phyloP scores from a whole-genome alignment of 1,140 invertebrate species.

The Musca vetustissima region DNA sequence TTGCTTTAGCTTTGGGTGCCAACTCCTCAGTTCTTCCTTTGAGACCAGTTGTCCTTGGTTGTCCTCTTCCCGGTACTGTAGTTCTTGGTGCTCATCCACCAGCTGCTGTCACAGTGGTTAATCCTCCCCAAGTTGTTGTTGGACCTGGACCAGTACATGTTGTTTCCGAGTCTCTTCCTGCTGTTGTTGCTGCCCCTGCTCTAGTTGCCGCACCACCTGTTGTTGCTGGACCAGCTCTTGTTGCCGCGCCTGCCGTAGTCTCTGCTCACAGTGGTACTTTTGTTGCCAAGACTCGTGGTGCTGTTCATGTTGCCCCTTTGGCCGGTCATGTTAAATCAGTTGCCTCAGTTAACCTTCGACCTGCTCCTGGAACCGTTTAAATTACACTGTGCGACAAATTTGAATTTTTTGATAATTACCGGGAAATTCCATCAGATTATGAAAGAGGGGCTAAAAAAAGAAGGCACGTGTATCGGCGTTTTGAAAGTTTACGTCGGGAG shows the following conservation, averaged over 20 bases:
- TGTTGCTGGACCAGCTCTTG: no score
- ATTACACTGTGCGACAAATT: no score
- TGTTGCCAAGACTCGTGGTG: no score
- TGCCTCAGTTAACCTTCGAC: constrained; percentile 51
- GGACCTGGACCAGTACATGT: no score
- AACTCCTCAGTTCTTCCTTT: not conserved
- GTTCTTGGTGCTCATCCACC: constrained; percentile 27
- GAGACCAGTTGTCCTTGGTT: not conserved
- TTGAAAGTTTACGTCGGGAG: no score
- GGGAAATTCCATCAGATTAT: no score
- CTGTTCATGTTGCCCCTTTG: no score
- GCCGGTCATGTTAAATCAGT: constrained; percentile 58
- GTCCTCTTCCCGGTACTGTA: not conserved
- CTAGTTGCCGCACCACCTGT: not conserved
- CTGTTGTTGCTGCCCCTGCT: no score
- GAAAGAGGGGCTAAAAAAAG: no score
- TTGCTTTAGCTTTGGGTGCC: constrained; percentile 32
- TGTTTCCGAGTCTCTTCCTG: no score
- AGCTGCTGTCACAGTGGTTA: constrained; percentile 29
- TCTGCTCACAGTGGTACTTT: constrained; percentile 41
- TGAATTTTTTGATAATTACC: no score
- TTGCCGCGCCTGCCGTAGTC: constrained; percentile 32
- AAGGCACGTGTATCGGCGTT: no score
- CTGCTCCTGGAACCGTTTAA: constrained; percentile 59
- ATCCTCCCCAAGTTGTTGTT: not conserved